Evolutionary conservation across 2,888 invertebrate genomes (phyloP), one percentile per base, ranked within the genome.

Genomic region (Melieria picta): DNA sequence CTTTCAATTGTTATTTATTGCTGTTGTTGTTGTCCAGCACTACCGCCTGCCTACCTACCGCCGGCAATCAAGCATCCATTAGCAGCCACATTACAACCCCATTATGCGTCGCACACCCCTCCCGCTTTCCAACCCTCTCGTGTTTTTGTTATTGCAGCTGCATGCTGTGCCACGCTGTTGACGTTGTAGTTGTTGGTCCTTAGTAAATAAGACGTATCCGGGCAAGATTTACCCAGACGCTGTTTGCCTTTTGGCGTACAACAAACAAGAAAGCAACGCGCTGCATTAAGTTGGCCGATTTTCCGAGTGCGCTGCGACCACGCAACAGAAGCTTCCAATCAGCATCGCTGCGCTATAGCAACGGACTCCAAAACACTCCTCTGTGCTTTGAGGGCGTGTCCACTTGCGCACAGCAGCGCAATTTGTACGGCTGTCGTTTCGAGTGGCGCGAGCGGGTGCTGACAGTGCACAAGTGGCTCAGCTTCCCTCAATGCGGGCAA

Each of bases 21-120:
- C 56, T 65, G 52, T 63, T 62, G 61, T 68, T 70, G 13, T 66
- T 7, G 61, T 55, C 63, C 46, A 11, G 46, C 13, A 55, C 45
- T 63, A 16, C 67, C 60, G 64, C 55, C 62, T 60, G 62, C 62
- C 72, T 56, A 65, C 61, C 60, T 71, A 74, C 72, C 72, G 75
- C 66, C 71, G 76, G 76, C 77, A 79, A 77, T 78, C 78, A 80
- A 81, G 77, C 77, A 80, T 80, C 85, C 84, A 86, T 86, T 86
- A 86, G 81, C 80, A 76, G 73, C 74, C 78, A 82, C 82, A 85
- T 85, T 84, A 85, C 84, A 86, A 83, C 82, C 78, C 80, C 84
- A 85, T 85, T 81, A 84, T n/a, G 64, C 48, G 43, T 45, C 50
- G 16, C 45, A 46, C 61, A 67, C 58, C 61, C 67, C 30, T 30